Evolutionary conservation across 2,797 vertebrate species (phyloP).

Genomic region (Epinephelus awoara): DNA sequence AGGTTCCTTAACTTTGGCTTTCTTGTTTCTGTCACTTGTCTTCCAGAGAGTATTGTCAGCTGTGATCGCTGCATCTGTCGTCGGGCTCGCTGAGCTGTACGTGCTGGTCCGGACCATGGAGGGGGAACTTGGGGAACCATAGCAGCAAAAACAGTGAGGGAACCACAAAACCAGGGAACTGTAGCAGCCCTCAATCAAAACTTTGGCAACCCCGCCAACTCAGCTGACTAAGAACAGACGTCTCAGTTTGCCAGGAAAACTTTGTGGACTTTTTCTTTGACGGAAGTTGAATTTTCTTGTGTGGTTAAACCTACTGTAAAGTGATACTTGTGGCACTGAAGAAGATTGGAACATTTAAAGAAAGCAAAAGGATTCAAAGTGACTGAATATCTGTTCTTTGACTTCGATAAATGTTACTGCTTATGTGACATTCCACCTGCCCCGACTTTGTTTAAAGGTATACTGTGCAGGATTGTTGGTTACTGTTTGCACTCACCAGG

Average conservation of each 20-base stretch:
- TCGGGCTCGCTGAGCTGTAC: constrained; percentile 96
- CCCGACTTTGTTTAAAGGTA: neutral
- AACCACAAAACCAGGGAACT: neutral
- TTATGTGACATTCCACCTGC: constrained; percentile 21
- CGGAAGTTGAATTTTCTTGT: neutral
- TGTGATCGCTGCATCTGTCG: constrained; percentile 94
- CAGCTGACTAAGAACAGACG: neutral
- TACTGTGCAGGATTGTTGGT: no score
- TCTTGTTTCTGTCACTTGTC: neutral
- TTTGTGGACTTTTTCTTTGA: constrained; percentile 1
- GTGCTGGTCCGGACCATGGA: constrained; percentile 95
- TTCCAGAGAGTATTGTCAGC: constrained; percentile 89
- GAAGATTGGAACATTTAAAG: neutral
- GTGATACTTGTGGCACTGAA: neutral
- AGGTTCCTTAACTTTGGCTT: neutral
- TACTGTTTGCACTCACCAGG: no score
- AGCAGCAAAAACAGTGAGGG: constrained; percentile 40
- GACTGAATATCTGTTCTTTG: neutral
- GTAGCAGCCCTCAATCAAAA: neutral
- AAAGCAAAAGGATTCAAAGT: constrained; percentile 6
- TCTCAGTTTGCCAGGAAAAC: neutral
- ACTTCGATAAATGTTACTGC: neutral
- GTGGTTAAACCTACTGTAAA: neutral
- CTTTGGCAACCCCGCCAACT: neutral
- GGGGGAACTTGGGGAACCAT: constrained; percentile 93